A percentile compares a stretch with the other conserved stretches of the same genome.
These are phyloP conservation scores for Actias luna DNA, from an alignment of 2,888 invertebrate genomes.

Conservation along the genomic window DNA sequence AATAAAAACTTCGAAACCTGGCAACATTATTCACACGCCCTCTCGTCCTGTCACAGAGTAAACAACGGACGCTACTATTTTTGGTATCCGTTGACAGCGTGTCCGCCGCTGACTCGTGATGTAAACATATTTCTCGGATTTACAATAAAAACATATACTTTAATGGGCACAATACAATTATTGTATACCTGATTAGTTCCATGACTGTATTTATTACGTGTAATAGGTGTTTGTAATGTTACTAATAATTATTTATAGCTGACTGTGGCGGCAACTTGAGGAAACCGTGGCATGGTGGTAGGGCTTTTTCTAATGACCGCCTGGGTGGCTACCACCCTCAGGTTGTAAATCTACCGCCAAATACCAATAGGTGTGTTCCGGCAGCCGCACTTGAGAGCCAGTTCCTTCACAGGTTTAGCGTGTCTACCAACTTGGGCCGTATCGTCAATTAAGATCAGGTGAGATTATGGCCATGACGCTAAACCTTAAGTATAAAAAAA, in stretches of 20 bases:
- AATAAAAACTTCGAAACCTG: background rate
- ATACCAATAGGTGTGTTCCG: too few relatives aligned
- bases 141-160: background rate
- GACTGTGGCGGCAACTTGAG: too few relatives aligned
- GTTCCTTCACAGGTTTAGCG: too few relatives aligned
- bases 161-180: background rate
- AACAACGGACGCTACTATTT: slow-evolving; percentile 10
- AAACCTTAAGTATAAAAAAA: too few relatives aligned
- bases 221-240: background rate
- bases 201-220: slow-evolving; percentile 1
- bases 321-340: too few relatives aligned
- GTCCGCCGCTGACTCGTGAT: slow-evolving; percentile 1
- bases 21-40: background rate
- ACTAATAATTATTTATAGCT: slow-evolving; percentile 4
- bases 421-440: too few relatives aligned
- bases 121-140: background rate
- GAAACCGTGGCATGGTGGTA: too few relatives aligned
- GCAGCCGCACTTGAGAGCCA: too few relatives aligned
- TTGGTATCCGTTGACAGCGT: slow-evolving; percentile 5
- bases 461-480: too few relatives aligned
- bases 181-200: background rate
- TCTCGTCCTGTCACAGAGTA: background rate
- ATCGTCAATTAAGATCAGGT: too few relatives aligned
- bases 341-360: too few relatives aligned
- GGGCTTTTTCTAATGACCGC: too few relatives aligned